Percentiles rank a stretch among this genome's conserved stretches.
Evolutionary conservation across 2,113 vertebrate genomes (phyloP).

Genomic region (Leptocoma aspasia): DNA sequence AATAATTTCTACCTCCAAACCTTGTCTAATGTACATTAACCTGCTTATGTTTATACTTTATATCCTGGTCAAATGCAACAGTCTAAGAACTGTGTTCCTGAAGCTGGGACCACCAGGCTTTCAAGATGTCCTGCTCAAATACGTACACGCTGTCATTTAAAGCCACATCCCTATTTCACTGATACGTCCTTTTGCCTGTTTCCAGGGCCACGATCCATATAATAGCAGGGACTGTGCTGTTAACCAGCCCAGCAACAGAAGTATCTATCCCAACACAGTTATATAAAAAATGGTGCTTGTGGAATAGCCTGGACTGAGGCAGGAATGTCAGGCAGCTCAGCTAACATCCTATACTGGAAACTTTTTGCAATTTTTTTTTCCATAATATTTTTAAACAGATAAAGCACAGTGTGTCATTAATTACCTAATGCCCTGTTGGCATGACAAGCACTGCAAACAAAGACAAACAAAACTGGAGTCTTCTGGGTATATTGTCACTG

Average conservation of each 20-base stretch:
- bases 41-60: not conserved
- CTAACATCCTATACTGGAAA: constrained; percentile 32
- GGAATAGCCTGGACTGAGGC: not conserved
- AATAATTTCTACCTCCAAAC: not conserved
- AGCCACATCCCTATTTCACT: not conserved
- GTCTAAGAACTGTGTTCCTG: not conserved
- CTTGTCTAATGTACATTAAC: not conserved
- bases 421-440: not conserved
- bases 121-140: not conserved
- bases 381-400: not conserved
- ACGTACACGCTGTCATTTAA: not conserved
- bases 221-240: not conserved
- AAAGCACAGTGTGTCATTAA: not conserved
- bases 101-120: not conserved
- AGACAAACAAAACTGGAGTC: not conserved
- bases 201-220: not conserved
- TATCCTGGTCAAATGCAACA: not conserved
- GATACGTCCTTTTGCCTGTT: not conserved
- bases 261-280: not conserved
- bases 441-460: not conserved
- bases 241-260: not conserved
- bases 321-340: not conserved
- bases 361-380: not conserved
- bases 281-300: not conserved
- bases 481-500: not conserved